Evolutionary conservation across 2,797 vertebrate species (phyloP).

Genomic region (Falco novaeseelandiae): DNA sequence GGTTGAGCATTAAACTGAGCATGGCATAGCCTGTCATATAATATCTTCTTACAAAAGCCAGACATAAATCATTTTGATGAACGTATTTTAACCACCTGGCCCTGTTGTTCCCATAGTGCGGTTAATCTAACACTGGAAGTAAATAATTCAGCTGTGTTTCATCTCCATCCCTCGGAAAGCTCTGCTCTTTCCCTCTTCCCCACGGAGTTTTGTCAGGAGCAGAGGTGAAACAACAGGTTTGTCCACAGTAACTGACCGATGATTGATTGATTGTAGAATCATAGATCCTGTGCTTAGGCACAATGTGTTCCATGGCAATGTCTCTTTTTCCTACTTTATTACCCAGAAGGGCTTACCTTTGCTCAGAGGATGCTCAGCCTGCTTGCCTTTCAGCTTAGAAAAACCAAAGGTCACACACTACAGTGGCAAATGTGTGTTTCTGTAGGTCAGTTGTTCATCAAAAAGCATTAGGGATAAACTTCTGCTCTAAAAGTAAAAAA

Average conservation of each 20-base stretch:
- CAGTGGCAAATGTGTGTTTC: background rate
- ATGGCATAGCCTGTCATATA: background rate
- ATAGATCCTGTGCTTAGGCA: background rate
- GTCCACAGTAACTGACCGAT: rapidly evolving
- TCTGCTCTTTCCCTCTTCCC: background rate
- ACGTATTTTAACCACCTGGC: background rate
- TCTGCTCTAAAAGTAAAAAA: background rate
- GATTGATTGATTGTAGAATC: background rate
- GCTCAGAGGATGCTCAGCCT: background rate
- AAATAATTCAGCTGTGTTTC: background rate
- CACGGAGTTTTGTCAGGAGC: background rate
- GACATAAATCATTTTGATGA: background rate
- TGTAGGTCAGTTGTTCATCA: background rate
- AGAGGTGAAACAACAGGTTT: background rate
- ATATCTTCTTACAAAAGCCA: background rate
- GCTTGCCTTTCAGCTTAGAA: background rate
- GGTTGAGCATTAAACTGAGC: background rate
- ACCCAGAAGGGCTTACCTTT: background rate
- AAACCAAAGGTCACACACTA: background rate
- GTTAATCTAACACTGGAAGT: background rate
- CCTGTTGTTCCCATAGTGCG: rapidly evolving
- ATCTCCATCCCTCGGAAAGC: background rate
- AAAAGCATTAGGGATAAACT: background rate
- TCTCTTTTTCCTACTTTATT: background rate
- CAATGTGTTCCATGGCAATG: background rate